Conservation (phyloP, 2,113 vertebrate species). For the Petroica traversi region DNA sequence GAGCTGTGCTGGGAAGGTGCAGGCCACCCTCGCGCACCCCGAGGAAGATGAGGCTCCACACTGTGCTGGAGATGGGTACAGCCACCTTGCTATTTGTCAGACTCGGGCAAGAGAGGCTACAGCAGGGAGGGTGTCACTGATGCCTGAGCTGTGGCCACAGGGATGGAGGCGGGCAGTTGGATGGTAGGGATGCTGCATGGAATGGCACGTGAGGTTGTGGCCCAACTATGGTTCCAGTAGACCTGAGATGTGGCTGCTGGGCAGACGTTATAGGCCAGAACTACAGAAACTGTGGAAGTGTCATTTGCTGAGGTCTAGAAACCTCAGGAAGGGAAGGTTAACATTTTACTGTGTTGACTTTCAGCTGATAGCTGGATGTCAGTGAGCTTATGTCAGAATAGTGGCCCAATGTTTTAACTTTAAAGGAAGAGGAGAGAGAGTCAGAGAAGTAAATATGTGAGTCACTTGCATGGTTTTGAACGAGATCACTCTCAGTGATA, state of each 20-base stretch:
- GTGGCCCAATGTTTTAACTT: conserved; percentile 3
- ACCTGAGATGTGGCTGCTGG: not conserved
- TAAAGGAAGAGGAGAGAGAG: conserved; percentile 10
- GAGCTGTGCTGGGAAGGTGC: not conserved
- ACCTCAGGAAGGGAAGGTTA: not conserved
- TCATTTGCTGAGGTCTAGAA: not conserved
- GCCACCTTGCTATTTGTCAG: not conserved
- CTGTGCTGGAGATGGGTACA: not conserved
- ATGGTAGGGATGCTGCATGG: fast-evolving
- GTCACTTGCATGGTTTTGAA: conserved; percentile 22
- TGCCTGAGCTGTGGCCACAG: not conserved
- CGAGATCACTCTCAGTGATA: not conserved
- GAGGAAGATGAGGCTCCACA: not conserved
- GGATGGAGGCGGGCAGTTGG: not conserved
- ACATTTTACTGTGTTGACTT: not conserved
- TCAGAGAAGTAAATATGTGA: conserved; percentile 12
- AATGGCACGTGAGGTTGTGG: fast-evolving
- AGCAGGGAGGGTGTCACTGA: not conserved
- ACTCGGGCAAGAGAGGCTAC: not conserved
- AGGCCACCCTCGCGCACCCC: fast-evolving
- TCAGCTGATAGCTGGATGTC: conserved; percentile 16
- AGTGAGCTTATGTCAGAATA: conserved; percentile 30
- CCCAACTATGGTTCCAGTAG: not conserved
- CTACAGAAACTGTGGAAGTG: not conserved
- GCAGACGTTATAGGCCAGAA: not conserved